Percentiles rank a stretch among this genome's conserved stretches.
Evolutionary conservation across 2,888 invertebrate species (phyloP).

Genomic region (Dione vanillae): DNA sequence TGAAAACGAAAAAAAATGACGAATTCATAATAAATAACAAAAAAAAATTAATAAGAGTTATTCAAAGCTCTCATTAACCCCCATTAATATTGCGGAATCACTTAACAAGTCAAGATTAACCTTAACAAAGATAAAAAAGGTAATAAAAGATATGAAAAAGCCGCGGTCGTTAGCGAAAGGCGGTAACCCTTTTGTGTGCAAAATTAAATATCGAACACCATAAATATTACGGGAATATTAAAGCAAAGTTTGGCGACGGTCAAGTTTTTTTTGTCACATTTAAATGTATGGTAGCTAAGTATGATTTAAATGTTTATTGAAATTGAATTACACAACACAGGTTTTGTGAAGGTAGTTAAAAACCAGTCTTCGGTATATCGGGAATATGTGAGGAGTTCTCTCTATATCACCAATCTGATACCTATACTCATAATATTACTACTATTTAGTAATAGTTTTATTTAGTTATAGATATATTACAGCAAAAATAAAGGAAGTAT

Average conservation of each 20-base stretch:
- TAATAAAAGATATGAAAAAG: slow-evolving; percentile 56
- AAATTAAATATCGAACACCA: slow-evolving; percentile 61
- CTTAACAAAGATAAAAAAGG: slow-evolving; percentile 50
- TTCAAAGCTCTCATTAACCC: slow-evolving; percentile 60
- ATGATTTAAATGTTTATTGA: slow-evolving; percentile 12
- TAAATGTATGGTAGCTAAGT: slow-evolving; percentile 25
- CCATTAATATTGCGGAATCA: slow-evolving; percentile 72
- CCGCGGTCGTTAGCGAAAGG: slow-evolving; percentile 65
- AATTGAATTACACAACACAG: neutral
- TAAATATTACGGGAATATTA: slow-evolving; percentile 60
- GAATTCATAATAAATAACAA: slow-evolving; percentile 1
- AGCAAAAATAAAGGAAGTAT: too few relatives aligned
- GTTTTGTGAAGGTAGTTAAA: neutral
- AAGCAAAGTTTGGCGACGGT: slow-evolving; percentile 51
- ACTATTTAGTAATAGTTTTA: neutral
- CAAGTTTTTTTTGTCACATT: slow-evolving; percentile 14
- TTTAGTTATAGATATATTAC: too few relatives aligned
- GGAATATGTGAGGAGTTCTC: neutral
- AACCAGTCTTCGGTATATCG: neutral
- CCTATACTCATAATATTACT: neutral
- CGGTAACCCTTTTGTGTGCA: slow-evolving; percentile 57
- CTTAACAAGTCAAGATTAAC: slow-evolving; percentile 62
- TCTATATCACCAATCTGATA: neutral
- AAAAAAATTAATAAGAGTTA: slow-evolving; percentile 32
- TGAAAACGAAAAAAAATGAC: neutral